Percentiles rank a stretch among this genome's conserved stretches.
These are phyloP conservation scores for Ips typographus DNA, from an alignment of 1,140 invertebrate species.

Conservation along the genomic window DNA sequence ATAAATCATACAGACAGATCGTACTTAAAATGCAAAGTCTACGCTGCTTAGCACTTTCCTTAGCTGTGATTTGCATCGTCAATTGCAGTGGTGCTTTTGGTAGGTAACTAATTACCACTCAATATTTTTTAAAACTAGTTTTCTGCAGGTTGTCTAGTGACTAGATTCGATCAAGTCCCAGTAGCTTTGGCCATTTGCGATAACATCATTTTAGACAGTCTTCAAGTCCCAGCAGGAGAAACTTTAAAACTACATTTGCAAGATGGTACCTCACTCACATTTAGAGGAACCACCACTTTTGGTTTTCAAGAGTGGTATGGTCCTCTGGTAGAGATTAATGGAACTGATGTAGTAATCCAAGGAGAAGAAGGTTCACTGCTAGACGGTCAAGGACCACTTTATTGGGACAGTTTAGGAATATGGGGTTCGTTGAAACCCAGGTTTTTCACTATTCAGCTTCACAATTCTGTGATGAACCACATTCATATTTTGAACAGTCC, in stretches of 20 bases:
- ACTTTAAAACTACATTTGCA: constrained; percentile 23
- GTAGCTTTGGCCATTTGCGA: constrained; percentile 9
- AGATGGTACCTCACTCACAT: constrained; percentile 6
- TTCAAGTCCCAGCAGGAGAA: constrained; percentile 26
- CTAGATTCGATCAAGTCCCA: constrained; percentile 2
- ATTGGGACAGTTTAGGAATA: constrained; percentile 29
- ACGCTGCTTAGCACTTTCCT: no score
- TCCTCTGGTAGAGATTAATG: not conserved
- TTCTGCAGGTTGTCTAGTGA: constrained; percentile 8
- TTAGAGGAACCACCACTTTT: constrained; percentile 24
- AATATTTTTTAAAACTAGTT: no score
- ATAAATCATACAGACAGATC: no score
- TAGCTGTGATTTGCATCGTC: no score
- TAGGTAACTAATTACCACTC: no score
- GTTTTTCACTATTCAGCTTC: constrained; percentile 18
- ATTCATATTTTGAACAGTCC: constrained; percentile 26
- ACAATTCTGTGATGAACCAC: constrained; percentile 16
- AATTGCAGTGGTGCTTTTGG: no score
- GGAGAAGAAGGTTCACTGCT: constrained; percentile 19
- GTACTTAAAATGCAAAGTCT: no score
- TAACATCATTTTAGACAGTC: constrained; percentile 8
- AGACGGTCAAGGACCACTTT: constrained; percentile 25
- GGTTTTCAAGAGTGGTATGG: constrained; percentile 14
- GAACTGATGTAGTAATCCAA: constrained; percentile 6
- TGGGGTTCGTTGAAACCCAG: constrained; percentile 19